A percentile compares a stretch with the other conserved stretches of the same genome.
Evolutionary conservation across 1,140 invertebrate genomes (phyloP).

Genomic region (Drosophila nigrodunni): DNA sequence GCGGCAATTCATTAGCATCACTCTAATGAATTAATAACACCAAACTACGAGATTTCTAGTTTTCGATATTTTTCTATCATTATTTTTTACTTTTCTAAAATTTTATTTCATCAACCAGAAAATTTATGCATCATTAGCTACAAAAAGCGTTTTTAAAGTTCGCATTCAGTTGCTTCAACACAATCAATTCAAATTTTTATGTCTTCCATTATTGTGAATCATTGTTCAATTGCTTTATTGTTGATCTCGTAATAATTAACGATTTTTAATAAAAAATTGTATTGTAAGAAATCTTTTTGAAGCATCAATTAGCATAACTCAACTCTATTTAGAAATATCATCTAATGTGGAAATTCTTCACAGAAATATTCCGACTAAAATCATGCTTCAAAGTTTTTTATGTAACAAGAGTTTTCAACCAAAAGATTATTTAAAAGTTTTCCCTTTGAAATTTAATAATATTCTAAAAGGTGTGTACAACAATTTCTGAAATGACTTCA

Average conservation of each 20-base stretch:
- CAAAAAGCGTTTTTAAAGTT: slow-evolving; percentile 7
- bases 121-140: slow-evolving; percentile 7
- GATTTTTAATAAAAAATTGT: not conserved
- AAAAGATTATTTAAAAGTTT: no score
- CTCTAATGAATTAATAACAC: slow-evolving; percentile 80
- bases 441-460: not conserved
- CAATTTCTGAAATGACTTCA: not conserved
- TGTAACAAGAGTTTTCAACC: no score
- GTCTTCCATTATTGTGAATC: slow-evolving; percentile 11
- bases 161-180: not conserved
- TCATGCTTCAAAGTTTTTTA: no score
- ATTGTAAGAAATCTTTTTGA: not conserved
- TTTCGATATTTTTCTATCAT: slow-evolving; percentile 53
- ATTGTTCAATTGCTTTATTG: slow-evolving; percentile 25
- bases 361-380: no score
- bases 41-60: slow-evolving; percentile 72
- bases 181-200: not conserved
- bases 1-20: slow-evolving; percentile 68
- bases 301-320: not conserved
- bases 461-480: not conserved
- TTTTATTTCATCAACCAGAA: not conserved
- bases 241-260: slow-evolving; percentile 3
- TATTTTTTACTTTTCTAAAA: slow-evolving; percentile 27
- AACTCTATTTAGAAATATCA: not conserved
- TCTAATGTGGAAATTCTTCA: no score